These are phyloP conservation scores for Ypsolopha scabrella DNA, from an alignment of 2,888 invertebrate species.

Conservation along the genomic window DNA sequence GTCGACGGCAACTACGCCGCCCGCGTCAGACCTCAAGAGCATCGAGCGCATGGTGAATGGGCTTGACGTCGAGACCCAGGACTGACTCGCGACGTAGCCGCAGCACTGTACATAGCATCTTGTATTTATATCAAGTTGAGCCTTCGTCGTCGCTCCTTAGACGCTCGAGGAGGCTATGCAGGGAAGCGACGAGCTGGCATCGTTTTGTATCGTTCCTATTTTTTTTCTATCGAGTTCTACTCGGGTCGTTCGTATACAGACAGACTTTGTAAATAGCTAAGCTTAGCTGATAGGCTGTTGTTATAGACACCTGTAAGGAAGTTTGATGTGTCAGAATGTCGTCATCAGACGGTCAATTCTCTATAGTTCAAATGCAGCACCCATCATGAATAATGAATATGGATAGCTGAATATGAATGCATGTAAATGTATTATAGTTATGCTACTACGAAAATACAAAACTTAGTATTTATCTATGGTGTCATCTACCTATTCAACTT, in stretches of 20 bases:
- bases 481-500: too few relatives aligned
- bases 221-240: slow-evolving; percentile 64
- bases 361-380: slow-evolving; percentile 11
- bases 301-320: slow-evolving; percentile 23
- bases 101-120: slow-evolving; percentile 51
- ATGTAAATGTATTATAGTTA: too few relatives aligned
- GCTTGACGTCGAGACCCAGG: slow-evolving; percentile 84
- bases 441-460: too few relatives aligned
- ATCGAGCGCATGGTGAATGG: slow-evolving; percentile 99
- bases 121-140: slow-evolving; percentile 50
- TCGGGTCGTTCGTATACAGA: slow-evolving; percentile 61
- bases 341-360: not conserved
- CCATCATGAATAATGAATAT: slow-evolving; percentile 3
- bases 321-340: slow-evolving; percentile 5
- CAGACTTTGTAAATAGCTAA: slow-evolving; percentile 62
- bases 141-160: slow-evolving; percentile 6
- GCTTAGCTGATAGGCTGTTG: slow-evolving; percentile 44
- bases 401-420: not conserved
- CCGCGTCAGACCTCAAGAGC: slow-evolving; percentile 89
- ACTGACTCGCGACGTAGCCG: slow-evolving; percentile 42
- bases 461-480: too few relatives aligned
- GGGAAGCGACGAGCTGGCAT: slow-evolving; percentile 15
- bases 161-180: not conserved
- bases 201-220: slow-evolving; percentile 69
- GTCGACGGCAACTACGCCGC: slow-evolving; percentile 67